Base-by-base conservation (phyloP, 2,888 invertebrate genomes). In the Cheilosia vulpina region DNA sequence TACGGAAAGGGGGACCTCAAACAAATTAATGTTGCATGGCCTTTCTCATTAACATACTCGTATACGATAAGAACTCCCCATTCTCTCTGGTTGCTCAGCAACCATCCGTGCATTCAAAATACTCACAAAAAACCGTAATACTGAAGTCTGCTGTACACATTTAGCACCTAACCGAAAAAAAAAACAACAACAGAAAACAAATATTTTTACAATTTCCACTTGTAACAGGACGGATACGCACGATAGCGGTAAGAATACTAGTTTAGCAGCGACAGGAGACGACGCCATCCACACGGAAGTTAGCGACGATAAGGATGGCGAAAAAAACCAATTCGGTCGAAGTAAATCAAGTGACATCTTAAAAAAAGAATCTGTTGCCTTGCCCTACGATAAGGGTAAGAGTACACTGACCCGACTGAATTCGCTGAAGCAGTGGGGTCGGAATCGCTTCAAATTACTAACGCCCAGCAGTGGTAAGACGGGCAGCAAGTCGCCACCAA, bases 361-460 rank as follows among this genome's bases (percentile, higher is more conserved):
- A 91, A 95, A 95, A 92, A 93, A 94, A 89, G 92, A 92, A 89
- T 90, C 90, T 90, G 90, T 91, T 90, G 91, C 91, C 90, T 90
- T 91, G 88, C 91, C 91, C 87, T 91, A 91, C 89, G 91, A 92
- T 88, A 91, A 90, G 83, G 91, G 92, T 19, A 92, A 92, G 88
- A 90, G 88, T 93, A 94, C 92, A 92, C 93, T 91, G 87, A 91
- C 92, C 11, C 90, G 92, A 34, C 96, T 97, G 91, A 96, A 96
- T 91, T 95, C 96, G 31, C 92, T 97, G 75, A 96, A 96, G 91
- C 96, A 96, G 90, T 97, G 97, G 97, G 96, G 97, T 76, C 95
- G 95, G 90, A 96, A 95, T 89, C 94, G 96, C 88, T 93, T 97
- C 90, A 94, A 94, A 91, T 93, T 96, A 90, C 96, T 96, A 63